Conservation (phyloP, 1,140 invertebrate species). For the Odontomachus brunneus region DNA sequence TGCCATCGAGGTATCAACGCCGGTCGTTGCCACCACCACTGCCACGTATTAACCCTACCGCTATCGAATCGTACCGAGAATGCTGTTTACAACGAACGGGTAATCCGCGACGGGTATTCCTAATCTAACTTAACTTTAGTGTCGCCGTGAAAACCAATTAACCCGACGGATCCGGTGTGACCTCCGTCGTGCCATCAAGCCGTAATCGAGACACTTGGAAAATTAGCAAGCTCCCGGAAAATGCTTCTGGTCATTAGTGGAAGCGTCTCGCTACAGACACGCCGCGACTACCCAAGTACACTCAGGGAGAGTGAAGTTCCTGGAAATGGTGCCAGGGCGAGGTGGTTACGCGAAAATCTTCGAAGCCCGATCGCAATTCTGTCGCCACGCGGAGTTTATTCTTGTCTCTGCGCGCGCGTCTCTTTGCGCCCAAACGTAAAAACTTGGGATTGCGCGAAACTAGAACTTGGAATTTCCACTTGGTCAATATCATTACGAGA, state of each 20-base stretch:
- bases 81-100: constrained; percentile 18
- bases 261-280: constrained; percentile 16
- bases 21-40: neutral
- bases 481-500: neutral
- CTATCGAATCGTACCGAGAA: constrained; percentile 16
- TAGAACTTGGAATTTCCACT: neutral
- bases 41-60: constrained; percentile 23
- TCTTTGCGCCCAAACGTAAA: no score
- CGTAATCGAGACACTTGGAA: constrained; percentile 71
- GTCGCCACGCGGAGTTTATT: neutral
- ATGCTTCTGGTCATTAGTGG: constrained; percentile 66
- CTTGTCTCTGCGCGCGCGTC: no score
- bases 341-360: constrained; percentile 20
- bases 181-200: constrained; percentile 41
- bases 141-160: constrained; percentile 68
- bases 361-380: neutral
- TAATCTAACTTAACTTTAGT: constrained; percentile 38
- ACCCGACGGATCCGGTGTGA: constrained; percentile 38
- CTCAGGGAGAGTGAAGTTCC: neutral
- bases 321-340: neutral
- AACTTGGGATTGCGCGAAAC: neutral
- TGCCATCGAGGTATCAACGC: neutral
- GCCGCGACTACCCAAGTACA: no score
- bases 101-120: constrained; percentile 31
- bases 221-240: constrained; percentile 66